Percentiles rank a stretch among this genome's conserved stretches.
Conservation (phyloP, 2,113 vertebrate genomes). For the Hippocampus mohnikei region DNA sequence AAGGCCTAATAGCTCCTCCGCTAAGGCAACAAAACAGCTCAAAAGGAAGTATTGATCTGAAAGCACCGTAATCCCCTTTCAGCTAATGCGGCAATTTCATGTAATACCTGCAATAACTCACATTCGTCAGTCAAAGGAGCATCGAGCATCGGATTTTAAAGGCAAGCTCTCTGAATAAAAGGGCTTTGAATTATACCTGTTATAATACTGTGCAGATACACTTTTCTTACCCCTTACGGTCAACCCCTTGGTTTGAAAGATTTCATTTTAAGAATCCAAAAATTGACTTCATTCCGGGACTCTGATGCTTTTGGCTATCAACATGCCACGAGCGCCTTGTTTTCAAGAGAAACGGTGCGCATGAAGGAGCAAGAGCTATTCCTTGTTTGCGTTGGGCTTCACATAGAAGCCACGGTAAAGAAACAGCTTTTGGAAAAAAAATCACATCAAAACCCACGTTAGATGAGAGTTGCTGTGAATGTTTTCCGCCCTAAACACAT, state of each 20-base stretch:
- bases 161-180: conserved; percentile 69
- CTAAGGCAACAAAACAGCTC: conserved; percentile 85
- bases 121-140: conserved; percentile 82
- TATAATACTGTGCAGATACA: conserved; percentile 39
- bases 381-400: conserved; percentile 23
- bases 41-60: conserved; percentile 95
- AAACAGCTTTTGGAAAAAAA: conserved; percentile 1
- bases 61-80: conserved; percentile 91
- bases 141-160: conserved; percentile 80
- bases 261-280: background rate
- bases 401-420: background rate
- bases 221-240: conserved; percentile 21
- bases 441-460: background rate
- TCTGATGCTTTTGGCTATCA: background rate
- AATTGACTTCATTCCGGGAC: background rate
- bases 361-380: conserved; percentile 36
- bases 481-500: background rate
- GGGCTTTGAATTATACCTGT: conserved; percentile 43
- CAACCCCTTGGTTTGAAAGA: background rate
- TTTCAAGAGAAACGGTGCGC: conserved; percentile 34
- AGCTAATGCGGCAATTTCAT: conserved; percentile 96
- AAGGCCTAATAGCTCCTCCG: conserved; percentile 84
- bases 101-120: conserved; percentile 97
- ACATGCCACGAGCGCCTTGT: background rate
- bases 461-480: background rate